These are phyloP conservation scores for Metacarcinus magister DNA, from an alignment of 2,888 invertebrate genomes.

Conservation along the genomic window DNA sequence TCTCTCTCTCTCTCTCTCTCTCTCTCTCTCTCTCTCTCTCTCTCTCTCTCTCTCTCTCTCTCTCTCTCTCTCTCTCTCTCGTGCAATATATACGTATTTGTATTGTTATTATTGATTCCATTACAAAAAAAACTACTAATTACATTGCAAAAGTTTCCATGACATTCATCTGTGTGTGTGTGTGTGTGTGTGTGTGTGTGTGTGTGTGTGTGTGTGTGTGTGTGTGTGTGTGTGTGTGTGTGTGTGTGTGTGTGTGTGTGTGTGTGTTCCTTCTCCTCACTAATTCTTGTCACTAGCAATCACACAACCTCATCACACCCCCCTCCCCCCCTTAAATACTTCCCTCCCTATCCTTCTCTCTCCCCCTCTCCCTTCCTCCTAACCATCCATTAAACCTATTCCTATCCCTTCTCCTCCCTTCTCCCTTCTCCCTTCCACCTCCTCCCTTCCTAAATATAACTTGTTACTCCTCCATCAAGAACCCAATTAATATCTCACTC, in stretches of 20 bases:
- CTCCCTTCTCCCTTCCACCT: not conserved
- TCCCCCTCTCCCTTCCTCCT: not conserved
- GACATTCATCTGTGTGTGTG: not conserved
- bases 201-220: not conserved
- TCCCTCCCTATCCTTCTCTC: not conserved
- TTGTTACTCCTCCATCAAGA: not conserved
- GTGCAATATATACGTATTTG: not conserved
- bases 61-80: not conserved
- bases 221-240: slow-evolving; percentile 9
- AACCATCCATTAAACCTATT: not conserved
- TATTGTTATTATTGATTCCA: too few relatives aligned
- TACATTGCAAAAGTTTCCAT: not conserved
- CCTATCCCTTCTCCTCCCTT: not conserved
- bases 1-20: not conserved
- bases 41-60: not conserved
- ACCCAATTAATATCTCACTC: not conserved
- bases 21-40: not conserved
- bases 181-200: slow-evolving; percentile 26
- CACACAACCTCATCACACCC: not conserved
- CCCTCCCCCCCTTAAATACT: not conserved
- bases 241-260: not conserved
- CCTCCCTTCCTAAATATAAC: not conserved
- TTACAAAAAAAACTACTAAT: too few relatives aligned
- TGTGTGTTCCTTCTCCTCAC: not conserved
- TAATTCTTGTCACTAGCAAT: not conserved